phyloP scores from a whole-genome alignment of 53 echinoderm and acorn worm species.

The Crossaster papposus region DNA sequence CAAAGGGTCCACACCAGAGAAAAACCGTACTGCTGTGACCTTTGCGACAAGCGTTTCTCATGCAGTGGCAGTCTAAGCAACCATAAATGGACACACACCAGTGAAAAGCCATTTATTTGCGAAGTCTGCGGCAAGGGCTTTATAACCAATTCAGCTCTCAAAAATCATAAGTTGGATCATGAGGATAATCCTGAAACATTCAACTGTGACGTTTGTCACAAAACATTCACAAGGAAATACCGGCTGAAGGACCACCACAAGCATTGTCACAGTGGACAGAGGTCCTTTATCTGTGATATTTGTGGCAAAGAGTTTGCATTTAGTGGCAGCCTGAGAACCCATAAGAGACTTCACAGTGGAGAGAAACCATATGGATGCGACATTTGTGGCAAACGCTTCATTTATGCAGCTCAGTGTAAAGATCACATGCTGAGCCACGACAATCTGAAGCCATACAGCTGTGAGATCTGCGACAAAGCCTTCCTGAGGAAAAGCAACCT shows the following conservation, averaged over 20 bases:
- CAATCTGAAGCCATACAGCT: neutral
- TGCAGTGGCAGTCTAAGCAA: neutral
- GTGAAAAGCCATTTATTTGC: neutral
- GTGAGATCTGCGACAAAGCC: conserved; percentile 9
- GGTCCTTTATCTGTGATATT: neutral
- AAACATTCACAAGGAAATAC: neutral
- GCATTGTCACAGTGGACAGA: neutral
- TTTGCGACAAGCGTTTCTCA: neutral
- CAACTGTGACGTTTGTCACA: neutral
- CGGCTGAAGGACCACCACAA: neutral
- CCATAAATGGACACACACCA: neutral
- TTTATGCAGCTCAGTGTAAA: neutral
- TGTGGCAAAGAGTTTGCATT: neutral
- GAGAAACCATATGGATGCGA: neutral
- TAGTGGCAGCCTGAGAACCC: neutral
- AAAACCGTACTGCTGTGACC: neutral
- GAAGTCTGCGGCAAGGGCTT: conserved; percentile 5
- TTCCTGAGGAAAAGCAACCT: neutral
- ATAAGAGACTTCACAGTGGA: neutral
- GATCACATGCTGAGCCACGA: neutral
- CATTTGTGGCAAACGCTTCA: neutral
- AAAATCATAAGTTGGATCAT: neutral
- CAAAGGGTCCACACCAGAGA: neutral
- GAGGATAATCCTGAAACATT: neutral
- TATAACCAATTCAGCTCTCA: neutral